These are phyloP conservation scores for Nebria salina DNA, from an alignment of 2,888 invertebrate genomes.

Conservation along the genomic window DNA sequence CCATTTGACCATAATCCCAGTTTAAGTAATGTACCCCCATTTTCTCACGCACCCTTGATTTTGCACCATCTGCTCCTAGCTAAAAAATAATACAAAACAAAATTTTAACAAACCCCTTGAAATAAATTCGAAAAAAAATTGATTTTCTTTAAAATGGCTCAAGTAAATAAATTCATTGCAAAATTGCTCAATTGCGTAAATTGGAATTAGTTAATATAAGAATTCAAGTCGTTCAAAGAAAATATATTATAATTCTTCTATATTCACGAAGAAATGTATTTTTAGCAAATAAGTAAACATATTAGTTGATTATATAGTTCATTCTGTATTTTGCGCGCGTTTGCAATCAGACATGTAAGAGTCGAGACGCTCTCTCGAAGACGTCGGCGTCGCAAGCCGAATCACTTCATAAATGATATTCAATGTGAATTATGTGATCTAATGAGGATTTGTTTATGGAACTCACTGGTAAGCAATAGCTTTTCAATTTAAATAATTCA, in stretches of 20 bases:
- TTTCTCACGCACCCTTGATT: conserved; percentile 84
- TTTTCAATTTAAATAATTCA: too few relatives aligned
- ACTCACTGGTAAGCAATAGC: too few relatives aligned
- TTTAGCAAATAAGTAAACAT: background rate
- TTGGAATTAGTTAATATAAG: too few relatives aligned
- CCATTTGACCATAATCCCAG: conserved; percentile 90
- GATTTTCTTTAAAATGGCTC: too few relatives aligned
- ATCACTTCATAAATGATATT: background rate
- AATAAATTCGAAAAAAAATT: conserved; percentile 15
- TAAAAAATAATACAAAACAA: conserved; percentile 57
- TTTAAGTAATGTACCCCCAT: conserved; percentile 84
- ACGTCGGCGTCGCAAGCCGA: background rate
- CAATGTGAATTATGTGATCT: too few relatives aligned
- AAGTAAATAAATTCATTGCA: too few relatives aligned
- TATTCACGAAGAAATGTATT: background rate
- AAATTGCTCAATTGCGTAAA: too few relatives aligned
- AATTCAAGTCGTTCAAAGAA: background rate
- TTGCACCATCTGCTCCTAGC: conserved; percentile 95
- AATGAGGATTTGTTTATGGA: too few relatives aligned
- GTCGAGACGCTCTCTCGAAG: background rate
- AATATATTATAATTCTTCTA: background rate
- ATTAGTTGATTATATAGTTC: background rate
- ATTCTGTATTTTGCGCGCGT: background rate
- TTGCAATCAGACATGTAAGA: background rate
- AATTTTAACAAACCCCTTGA: background rate